Base-by-base conservation (phyloP, 2,113 vertebrate genomes). In the Sorex araneus region DNA sequence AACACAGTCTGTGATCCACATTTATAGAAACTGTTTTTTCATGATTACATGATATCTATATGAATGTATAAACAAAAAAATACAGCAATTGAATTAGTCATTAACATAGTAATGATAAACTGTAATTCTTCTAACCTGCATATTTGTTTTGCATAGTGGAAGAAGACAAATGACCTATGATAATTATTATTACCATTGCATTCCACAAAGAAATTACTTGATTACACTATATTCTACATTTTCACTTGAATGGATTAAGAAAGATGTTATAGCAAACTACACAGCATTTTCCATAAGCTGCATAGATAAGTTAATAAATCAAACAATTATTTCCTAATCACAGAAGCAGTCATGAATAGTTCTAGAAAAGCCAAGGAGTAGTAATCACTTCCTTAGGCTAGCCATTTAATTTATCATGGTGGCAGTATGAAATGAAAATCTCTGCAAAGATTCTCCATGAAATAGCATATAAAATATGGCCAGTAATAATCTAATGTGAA, bases 301-400 rank as follows among this genome's bases (percentile, higher is more conserved):
- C 71, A 89, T 25, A 87, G 25, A 66, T 90, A 96, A 94, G 67
- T 70, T 97, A 97, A 97, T 94, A 96, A 97, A 96, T 96, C 92
- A 95, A 96, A 84, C 34, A 95, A 94, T 96, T 97, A 91, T 94
- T 95, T 96, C 36, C 32, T 96, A 69, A 93, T 96, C 92, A 92
- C 92, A 84, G 3, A 2, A 84, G 76, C 74, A 93, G 64, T 84
- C 93, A 92, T 25, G 4, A 73, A 71, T 83, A 95, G 8, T 2
- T 0, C 25, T 94, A 82, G 45, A 95, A 85, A 87, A 96, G 43
- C 18, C 74, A 94, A 92, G 60, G 9, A 86, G n/a, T 71, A 74
- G 93, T 50, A 45, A 47, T 25, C 43, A 47, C 80, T 90, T 70
- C 83, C 47, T 78, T 43, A 66, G 57, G 32, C n/a, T 87, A 83